phyloP scores from a whole-genome alignment of 2,797 vertebrate genomes.

The Malurus splendens region DNA sequence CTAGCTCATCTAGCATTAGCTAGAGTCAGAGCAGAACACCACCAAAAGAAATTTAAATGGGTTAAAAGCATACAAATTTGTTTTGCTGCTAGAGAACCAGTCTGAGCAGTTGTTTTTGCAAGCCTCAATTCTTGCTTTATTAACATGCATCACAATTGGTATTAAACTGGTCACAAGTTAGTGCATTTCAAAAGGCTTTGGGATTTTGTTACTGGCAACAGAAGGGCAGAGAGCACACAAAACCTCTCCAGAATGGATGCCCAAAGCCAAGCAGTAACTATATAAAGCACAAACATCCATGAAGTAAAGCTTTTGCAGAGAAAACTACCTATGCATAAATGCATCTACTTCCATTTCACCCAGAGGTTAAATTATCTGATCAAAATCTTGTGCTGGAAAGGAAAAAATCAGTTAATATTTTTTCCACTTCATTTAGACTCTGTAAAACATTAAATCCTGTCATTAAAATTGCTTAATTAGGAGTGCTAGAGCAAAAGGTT shows the following conservation, averaged over 20 bases:
- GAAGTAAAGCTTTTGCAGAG: not conserved
- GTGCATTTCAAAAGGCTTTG: not conserved
- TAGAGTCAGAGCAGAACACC: not conserved
- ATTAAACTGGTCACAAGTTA: not conserved
- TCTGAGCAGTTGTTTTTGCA: not conserved
- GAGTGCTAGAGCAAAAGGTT: not conserved
- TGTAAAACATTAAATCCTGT: constrained; percentile 42
- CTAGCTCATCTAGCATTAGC: not conserved
- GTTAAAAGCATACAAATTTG: not conserved
- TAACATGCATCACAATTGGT: not conserved
- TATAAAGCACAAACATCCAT: not conserved
- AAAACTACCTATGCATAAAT: constrained; percentile 20
- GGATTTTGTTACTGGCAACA: not conserved
- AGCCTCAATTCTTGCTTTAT: not conserved
- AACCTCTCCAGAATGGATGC: not conserved
- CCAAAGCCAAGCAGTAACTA: not conserved
- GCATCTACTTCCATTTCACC: constrained; percentile 21
- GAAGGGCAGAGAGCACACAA: not conserved
- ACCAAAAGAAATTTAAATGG: not conserved
- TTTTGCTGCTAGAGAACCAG: not conserved
- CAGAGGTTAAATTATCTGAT: constrained; percentile 38
- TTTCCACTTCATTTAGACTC: constrained; percentile 38
- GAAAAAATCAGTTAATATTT: not conserved
- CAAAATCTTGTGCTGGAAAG: constrained; percentile 8
- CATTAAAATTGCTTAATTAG: constrained; percentile 41